Conservation (phyloP, 2,113 vertebrate species). For the Lampris incognitus region DNA sequence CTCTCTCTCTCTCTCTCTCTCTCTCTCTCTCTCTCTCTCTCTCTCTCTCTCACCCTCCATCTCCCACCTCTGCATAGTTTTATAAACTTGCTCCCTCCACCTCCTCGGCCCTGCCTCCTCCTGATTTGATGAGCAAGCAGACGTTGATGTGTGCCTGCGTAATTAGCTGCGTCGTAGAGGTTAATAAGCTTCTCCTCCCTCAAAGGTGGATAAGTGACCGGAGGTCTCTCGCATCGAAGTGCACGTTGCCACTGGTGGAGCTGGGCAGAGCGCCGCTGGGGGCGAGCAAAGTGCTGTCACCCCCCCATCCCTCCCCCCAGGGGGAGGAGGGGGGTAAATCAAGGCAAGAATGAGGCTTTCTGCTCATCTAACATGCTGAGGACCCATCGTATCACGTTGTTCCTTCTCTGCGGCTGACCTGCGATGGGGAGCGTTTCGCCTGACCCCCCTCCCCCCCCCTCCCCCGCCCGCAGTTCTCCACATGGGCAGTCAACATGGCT, state of each 20-base stretch:
- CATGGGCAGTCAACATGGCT: no score
- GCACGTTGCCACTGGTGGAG: slow-evolving; percentile 8
- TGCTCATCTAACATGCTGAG: no score
- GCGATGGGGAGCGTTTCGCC: no score
- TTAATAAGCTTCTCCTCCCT: slow-evolving; percentile 44
- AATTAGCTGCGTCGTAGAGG: slow-evolving; percentile 54
- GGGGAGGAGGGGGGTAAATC: slow-evolving; percentile 14
- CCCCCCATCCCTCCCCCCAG: background rate
- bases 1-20: background rate
- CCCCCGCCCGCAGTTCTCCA: no score
- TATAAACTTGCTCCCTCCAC: background rate
- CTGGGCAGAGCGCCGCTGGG: no score
- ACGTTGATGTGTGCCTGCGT: slow-evolving; percentile 38
- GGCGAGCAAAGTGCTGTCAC: slow-evolving; percentile 18
- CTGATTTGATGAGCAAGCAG: slow-evolving; percentile 59
- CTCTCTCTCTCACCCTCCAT: slow-evolving; percentile 18
- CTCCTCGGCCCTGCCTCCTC: slow-evolving; percentile 22
- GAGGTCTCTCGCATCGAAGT: slow-evolving; percentile 6
- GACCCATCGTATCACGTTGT: no score
- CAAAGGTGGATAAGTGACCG: slow-evolving; percentile 18
- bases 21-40: background rate
- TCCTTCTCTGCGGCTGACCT: no score
- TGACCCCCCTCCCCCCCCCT: no score
- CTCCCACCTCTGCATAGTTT: background rate
- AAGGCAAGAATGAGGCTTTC: background rate